A percentile compares a stretch with the other conserved stretches of the same genome.
Evolutionary conservation across 2,113 vertebrate species (phyloP).

Genomic region (Gallinago undulata): DNA sequence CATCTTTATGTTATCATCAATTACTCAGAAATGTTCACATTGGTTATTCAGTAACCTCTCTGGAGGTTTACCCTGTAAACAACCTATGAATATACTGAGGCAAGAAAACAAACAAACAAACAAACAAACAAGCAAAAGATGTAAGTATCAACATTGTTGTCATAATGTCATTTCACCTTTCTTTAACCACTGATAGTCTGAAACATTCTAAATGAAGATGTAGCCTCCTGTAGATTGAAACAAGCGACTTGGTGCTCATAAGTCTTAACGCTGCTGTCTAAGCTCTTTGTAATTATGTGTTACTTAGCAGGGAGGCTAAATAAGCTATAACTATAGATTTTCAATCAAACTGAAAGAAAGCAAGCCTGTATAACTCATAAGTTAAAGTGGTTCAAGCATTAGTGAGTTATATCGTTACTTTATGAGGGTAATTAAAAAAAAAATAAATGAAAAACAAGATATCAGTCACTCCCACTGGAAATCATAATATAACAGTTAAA

Average conservation of each 20-base stretch:
- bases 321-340: not conserved
- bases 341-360: slow-evolving; percentile 3
- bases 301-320: not conserved
- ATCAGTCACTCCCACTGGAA: not conserved
- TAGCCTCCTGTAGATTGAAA: not conserved
- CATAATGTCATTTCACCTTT: not conserved
- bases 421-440: not conserved
- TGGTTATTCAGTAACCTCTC: not conserved
- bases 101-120: not conserved
- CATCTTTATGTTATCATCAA: not conserved
- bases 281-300: not conserved
- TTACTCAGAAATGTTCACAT: not conserved
- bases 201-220: not conserved
- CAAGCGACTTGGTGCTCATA: not conserved
- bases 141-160: not conserved
- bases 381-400: not conserved
- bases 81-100: not conserved
- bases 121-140: not conserved
- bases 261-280: not conserved
- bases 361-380: not conserved
- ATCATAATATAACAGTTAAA: not conserved
- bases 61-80: not conserved
- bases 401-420: not conserved
- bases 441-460: not conserved
- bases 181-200: not conserved